phyloP scores from a whole-genome alignment of 2,113 vertebrate genomes.

The Psilopsiagon aurifrons region DNA sequence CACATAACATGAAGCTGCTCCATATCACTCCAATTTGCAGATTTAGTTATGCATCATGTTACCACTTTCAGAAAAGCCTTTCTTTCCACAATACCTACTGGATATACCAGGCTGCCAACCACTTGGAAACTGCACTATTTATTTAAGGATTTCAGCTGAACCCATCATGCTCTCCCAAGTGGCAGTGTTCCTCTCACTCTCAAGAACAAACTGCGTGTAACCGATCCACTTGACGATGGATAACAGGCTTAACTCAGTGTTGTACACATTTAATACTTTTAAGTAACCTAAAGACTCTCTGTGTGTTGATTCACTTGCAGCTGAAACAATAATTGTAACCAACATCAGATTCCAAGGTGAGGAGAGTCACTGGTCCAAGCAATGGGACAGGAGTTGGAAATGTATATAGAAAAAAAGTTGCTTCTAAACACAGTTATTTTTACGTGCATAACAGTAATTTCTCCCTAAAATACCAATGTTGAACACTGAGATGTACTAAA shows the following conservation, averaged over 20 bases:
- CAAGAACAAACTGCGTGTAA: constrained; percentile 30
- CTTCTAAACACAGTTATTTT: not conserved
- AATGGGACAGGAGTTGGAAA: not conserved
- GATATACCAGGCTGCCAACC: not conserved
- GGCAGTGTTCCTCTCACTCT: not conserved
- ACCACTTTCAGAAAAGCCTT: not conserved
- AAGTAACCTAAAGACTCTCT: not conserved
- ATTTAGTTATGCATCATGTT: not conserved
- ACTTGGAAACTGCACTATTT: not conserved
- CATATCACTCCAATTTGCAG: not conserved
- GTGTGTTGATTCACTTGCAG: constrained; percentile 10
- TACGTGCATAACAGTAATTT: not conserved
- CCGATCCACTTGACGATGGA: constrained; percentile 55
- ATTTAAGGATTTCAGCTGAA: constrained; percentile 17
- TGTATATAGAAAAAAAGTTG: not conserved
- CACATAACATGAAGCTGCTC: not conserved
- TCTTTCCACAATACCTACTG: not conserved
- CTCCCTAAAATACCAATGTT: not conserved
- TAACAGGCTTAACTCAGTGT: constrained; percentile 23
- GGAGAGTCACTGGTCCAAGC: not conserved
- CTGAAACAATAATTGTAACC: constrained; percentile 48
- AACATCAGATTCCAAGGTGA: not conserved
- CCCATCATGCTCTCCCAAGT: not conserved
- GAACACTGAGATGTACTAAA: not conserved
- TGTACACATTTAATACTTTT: constrained; percentile 27